These are phyloP conservation scores for Sclerurus mexicanus DNA, from an alignment of 2,113 vertebrate genomes.

Conservation along the genomic window DNA sequence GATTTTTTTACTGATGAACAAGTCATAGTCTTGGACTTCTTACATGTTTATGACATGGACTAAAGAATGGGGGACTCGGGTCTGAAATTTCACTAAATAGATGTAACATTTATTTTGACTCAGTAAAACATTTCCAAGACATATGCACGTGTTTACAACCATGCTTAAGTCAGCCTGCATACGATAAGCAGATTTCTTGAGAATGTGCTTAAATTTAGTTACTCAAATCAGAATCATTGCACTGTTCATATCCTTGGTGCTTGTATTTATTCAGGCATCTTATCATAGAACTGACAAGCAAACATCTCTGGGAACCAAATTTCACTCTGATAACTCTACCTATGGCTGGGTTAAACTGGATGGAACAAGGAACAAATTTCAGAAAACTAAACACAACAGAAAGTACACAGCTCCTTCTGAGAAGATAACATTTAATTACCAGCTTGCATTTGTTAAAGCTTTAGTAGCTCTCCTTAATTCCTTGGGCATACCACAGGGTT, in stretches of 20 bases:
- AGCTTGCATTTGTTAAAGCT: not conserved
- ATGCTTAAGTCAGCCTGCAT: not conserved
- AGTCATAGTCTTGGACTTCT: not conserved
- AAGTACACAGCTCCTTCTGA: not conserved
- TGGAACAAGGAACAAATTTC: not conserved
- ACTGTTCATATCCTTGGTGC: not conserved
- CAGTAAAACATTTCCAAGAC: not conserved
- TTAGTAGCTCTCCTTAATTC: not conserved
- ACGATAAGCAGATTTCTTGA: not conserved
- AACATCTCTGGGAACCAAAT: not conserved
- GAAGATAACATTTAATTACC: not conserved
- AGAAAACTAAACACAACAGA: not conserved
- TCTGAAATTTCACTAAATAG: not conserved
- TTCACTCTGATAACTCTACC: not conserved
- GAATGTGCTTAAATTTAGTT: not conserved
- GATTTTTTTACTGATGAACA: not conserved
- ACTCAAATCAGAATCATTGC: not conserved
- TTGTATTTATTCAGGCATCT: not conserved
- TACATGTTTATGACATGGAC: not conserved
- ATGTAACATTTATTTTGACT: not conserved
- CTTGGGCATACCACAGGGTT: not conserved
- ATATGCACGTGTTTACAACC: not conserved
- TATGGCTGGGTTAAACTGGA: not conserved
- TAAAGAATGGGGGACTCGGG: not conserved
- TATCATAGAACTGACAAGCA: not conserved